These are phyloP conservation scores for Opisthocomus hoazin DNA, from an alignment of 2,113 vertebrate species.

Conservation along the genomic window DNA sequence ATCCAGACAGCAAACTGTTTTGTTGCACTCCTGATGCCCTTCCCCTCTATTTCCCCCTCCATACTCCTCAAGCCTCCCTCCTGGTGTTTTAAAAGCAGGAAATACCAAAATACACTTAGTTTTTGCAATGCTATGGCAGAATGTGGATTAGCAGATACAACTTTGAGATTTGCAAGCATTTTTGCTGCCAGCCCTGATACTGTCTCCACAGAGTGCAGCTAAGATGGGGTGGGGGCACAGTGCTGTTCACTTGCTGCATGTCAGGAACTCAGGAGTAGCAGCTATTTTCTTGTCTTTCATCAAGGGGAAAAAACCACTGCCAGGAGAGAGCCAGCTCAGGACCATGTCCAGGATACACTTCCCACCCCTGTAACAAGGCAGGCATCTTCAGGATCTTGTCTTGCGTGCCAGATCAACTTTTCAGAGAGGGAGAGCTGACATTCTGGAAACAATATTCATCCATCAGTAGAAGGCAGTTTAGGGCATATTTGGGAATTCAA, in stretches of 20 bases:
- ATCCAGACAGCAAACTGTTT: neutral
- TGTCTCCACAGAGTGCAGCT: accelerated
- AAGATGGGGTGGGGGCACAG: too few relatives aligned
- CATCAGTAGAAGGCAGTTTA: neutral
- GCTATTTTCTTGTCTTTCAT: neutral
- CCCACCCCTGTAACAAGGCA: neutral
- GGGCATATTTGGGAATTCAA: neutral
- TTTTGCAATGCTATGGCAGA: neutral
- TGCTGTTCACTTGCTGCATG: too few relatives aligned
- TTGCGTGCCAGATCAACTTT: accelerated
- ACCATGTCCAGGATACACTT: neutral
- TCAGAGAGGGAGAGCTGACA: accelerated
- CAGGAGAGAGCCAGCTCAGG: neutral
- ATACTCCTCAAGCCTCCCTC: neutral
- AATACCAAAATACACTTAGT: neutral
- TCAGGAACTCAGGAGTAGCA: neutral
- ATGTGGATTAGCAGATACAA: neutral
- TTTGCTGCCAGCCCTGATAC: neutral
- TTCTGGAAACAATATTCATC: neutral
- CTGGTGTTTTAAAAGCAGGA: neutral
- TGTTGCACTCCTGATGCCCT: neutral
- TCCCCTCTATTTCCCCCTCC: neutral
- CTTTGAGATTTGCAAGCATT: neutral
- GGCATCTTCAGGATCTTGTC: neutral
- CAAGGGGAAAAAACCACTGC: accelerated